Evolutionary conservation across 2,113 vertebrate genomes (phyloP).

Genomic region (Corynorhinus townsendii): DNA sequence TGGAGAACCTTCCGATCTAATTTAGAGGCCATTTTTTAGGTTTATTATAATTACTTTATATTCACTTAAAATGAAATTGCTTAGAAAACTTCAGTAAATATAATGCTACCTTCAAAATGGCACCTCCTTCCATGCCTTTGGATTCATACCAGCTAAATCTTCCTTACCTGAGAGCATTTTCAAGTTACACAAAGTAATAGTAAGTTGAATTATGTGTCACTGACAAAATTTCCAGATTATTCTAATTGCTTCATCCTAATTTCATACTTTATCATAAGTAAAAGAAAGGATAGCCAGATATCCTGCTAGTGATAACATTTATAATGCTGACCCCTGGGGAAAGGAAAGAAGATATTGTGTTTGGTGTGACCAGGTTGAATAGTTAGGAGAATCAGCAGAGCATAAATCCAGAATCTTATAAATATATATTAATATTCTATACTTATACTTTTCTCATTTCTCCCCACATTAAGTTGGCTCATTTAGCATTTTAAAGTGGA

Average conservation of each 20-base stretch:
- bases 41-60: background rate
- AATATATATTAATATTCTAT: background rate
- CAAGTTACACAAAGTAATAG: background rate
- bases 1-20: background rate
- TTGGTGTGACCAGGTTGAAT: background rate
- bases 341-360: background rate
- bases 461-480: background rate
- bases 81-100: background rate
- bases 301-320: background rate
- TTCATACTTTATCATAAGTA: background rate
- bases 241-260: background rate
- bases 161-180: background rate
- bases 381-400: background rate
- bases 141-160: background rate
- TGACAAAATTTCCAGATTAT: constrained; percentile 12
- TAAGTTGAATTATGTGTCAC: background rate
- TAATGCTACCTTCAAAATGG: background rate
- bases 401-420: background rate
- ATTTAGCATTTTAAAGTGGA: constrained; percentile 16
- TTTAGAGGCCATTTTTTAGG: background rate
- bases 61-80: background rate
- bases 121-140: background rate
- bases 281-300: background rate
- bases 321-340: background rate
- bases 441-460: background rate